These are phyloP conservation scores for Ophion costatus DNA, from an alignment of 2,888 invertebrate species.

Conservation along the genomic window DNA sequence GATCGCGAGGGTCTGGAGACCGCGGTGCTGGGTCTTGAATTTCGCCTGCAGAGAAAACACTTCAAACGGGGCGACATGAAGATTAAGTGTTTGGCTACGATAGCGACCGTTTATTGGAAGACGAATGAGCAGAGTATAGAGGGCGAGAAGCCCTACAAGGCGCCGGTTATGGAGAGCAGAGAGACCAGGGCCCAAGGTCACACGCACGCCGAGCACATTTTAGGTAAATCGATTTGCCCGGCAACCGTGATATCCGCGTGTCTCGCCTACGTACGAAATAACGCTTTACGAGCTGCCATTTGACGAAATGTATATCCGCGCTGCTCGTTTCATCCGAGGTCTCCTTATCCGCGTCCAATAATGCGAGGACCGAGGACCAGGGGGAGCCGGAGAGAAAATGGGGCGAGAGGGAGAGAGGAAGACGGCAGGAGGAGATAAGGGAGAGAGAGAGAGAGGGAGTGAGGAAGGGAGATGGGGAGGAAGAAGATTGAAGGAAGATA, in stretches of 20 bases:
- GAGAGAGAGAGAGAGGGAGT: no score
- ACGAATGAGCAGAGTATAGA: conserved; percentile 95
- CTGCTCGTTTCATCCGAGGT: neutral
- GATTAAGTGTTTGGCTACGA: conserved; percentile 94
- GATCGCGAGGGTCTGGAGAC: conserved; percentile 89
- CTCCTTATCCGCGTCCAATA: neutral
- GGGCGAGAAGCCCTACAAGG: conserved; percentile 88
- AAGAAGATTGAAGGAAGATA: no score
- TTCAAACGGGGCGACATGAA: conserved; percentile 94
- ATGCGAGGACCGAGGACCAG: neutral
- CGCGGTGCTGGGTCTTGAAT: conserved; percentile 91
- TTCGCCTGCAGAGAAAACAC: conserved; percentile 91
- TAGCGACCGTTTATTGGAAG: conserved; percentile 93
- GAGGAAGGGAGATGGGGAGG: no score
- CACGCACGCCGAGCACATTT: conserved; percentile 90
- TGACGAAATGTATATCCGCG: conserved; percentile 17
- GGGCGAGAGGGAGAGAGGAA: no score
- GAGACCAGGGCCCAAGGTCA: conserved; percentile 86
- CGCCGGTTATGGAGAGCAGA: conserved; percentile 91
- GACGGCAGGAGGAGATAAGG: no score
- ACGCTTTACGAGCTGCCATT: conserved; percentile 12
- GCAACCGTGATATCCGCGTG: conserved; percentile 24
- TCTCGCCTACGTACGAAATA: neutral
- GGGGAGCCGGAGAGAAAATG: no score
- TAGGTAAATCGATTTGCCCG: conserved; percentile 84